phyloP scores from a whole-genome alignment of 2,113 vertebrate genomes.

The Rhynchomys soricoides region DNA sequence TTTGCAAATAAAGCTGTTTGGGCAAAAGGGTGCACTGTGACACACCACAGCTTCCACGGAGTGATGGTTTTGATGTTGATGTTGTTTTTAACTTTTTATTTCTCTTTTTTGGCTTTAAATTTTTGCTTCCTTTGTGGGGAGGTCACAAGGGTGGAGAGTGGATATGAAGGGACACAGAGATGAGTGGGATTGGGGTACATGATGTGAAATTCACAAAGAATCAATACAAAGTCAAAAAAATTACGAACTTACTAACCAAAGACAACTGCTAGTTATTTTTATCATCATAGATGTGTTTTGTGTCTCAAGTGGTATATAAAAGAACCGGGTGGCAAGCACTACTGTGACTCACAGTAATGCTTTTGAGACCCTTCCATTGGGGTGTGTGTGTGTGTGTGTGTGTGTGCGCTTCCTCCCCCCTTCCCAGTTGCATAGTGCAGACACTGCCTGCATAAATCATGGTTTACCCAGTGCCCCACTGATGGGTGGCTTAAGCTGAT shows the following conservation, averaged over 20 bases:
- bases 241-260: background rate
- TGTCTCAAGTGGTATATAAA: background rate
- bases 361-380: conserved; percentile 22
- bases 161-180: no score
- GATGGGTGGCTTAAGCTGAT: background rate
- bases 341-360: background rate
- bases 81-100: no score
- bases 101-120: background rate
- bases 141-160: background rate
- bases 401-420: no score
- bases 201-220: background rate
- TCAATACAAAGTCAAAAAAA: background rate
- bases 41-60: background rate
- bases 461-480: background rate
- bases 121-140: background rate
- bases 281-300: background rate
- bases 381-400: no score
- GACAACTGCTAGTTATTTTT: background rate
- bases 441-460: background rate
- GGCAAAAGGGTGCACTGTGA: no score
- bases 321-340: background rate
- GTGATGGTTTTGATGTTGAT: no score
- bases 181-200: background rate
- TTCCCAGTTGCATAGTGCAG: background rate
- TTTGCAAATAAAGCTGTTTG: background rate